Base-by-base conservation (phyloP, 2,888 invertebrate species). In the Lasioglossum calceatum region DNA sequence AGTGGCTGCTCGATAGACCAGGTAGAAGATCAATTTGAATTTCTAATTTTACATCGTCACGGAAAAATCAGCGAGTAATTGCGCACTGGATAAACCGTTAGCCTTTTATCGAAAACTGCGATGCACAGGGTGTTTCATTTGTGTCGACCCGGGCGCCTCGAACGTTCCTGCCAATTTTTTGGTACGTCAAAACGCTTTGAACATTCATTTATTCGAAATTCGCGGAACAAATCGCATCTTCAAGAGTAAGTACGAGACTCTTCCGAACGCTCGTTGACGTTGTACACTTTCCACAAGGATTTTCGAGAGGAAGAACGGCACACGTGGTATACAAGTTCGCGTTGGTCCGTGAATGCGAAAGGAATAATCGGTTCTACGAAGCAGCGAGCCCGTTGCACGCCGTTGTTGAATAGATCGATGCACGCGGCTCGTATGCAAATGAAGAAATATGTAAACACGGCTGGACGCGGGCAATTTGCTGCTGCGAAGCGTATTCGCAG, bases 361-460 rank as follows among this genome's bases (percentile, higher is more conserved):
- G 36, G 32, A 67, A 23, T 36, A 23, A 67, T 67, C 36, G 67
- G 32, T 67, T 67, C 67, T 67, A 1, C 67, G 71, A 47, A 54
- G 32, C 32, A 74, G 61, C 58, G 82, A 27, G 61, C 23, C 81
- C 50, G 61, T 81, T 72, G 70, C 80, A 67, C 72, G 67, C 73
- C 74, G 82, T 74, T 79, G 44, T 71, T 54, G 87, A 79, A 79
- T 88, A 85, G 82, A 73, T 88, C 88, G 67, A 27, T 47, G 86
- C 72, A 61, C 72, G 67, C 19, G 50, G 70, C 82, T 64, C 54
- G 72, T 85, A 88, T 89, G 88, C 74, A 89, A 89, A 88, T 87
- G 79, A 75, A 64, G 61, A 61, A 85, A 82, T 77, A 76, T 78
- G 77, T 76, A 83, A 71, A 88, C 84, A 50, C 78, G 78, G 70